Evolutionary conservation across 1,140 invertebrate species (phyloP).

Genomic region (Laodelphax striatellus): DNA sequence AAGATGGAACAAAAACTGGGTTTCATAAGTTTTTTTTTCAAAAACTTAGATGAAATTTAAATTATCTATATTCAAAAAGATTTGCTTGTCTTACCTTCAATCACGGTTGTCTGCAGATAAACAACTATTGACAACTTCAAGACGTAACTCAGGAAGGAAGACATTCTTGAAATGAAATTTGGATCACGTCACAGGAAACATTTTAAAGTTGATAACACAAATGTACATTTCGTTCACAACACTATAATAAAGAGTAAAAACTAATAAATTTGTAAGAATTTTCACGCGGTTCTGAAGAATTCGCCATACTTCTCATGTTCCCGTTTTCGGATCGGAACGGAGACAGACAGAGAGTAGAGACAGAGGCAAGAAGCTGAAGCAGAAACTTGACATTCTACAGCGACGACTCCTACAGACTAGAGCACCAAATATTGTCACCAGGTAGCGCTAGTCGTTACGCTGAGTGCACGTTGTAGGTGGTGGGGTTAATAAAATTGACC

Average conservation of each 20-base stretch:
- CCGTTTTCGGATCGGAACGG: not conserved
- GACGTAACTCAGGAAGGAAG: not conserved
- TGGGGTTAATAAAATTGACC: too few species aligned
- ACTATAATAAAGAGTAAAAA: not conserved
- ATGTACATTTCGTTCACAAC: not conserved
- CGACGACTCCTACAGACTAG: too few species aligned
- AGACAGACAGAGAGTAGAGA: too few species aligned
- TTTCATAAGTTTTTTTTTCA: too few species aligned
- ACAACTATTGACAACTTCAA: slow-evolving; percentile 1
- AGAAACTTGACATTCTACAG: too few species aligned
- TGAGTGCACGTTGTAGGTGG: too few species aligned
- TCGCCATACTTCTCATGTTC: not conserved
- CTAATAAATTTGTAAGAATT: not conserved
- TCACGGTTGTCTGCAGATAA: not conserved
- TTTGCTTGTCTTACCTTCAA: not conserved
- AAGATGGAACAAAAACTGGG: too few species aligned
- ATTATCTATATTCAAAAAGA: not conserved
- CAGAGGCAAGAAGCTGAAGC: too few species aligned
- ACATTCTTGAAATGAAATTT: not conserved
- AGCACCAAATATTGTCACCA: too few species aligned
- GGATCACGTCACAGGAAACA: not conserved
- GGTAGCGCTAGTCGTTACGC: too few species aligned
- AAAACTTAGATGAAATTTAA: too few species aligned
- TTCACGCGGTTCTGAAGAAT: not conserved
- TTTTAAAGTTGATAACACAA: not conserved